A percentile compares a stretch with the other conserved stretches of the same genome.
Evolutionary conservation across 2,113 vertebrate genomes (phyloP).

Genomic region (Furnarius figulus): DNA sequence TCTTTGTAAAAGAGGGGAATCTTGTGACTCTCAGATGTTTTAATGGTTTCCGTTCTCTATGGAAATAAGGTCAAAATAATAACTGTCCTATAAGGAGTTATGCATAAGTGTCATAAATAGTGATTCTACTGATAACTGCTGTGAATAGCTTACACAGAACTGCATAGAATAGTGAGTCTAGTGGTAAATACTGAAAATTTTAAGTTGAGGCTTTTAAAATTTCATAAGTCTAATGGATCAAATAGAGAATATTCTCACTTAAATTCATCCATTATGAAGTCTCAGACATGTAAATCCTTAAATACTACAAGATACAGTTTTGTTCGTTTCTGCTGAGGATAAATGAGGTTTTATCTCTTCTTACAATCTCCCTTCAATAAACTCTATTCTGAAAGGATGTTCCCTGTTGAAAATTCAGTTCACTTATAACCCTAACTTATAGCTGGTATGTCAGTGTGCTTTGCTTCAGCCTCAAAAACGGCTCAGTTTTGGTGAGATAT

Average conservation of each 20-base stretch:
- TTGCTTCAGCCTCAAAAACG: background rate
- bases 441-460: background rate
- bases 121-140: background rate
- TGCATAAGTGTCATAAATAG: background rate
- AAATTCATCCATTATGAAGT: background rate
- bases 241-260: background rate
- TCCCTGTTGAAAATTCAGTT: background rate
- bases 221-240: background rate
- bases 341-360: background rate
- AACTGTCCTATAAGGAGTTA: background rate
- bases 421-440: background rate
- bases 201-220: background rate
- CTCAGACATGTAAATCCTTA: background rate
- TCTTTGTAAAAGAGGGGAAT: background rate
- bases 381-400: background rate
- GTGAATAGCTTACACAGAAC: background rate
- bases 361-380: background rate
- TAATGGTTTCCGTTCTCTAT: background rate
- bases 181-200: background rate
- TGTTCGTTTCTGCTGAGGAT: background rate
- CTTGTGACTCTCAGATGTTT: constrained; percentile 17
- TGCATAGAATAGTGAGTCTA: background rate
- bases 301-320: background rate
- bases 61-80: constrained; percentile 5
- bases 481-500: background rate